Percentiles rank a stretch among this genome's conserved stretches.
Conservation (phyloP, 2,113 vertebrate species). For the Murina feae region DNA sequence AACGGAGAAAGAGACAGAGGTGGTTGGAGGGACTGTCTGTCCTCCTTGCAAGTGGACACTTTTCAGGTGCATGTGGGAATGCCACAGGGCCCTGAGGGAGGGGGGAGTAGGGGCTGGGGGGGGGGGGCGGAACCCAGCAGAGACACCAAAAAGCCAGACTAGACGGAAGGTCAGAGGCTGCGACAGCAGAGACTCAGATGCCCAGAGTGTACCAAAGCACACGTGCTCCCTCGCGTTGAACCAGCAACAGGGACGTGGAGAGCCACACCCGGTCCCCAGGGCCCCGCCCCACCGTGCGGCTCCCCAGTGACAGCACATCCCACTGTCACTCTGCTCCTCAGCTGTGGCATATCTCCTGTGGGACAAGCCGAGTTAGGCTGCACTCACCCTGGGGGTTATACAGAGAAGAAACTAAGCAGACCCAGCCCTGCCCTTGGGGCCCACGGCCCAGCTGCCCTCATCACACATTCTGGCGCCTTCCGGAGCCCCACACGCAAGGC, state of each 20-base stretch:
- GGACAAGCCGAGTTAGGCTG: neutral
- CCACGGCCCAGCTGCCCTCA: neutral
- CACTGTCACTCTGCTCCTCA: neutral
- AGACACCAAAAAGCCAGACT: neutral
- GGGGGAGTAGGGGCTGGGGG: accelerated
- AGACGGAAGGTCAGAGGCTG: neutral
- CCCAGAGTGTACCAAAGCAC: accelerated
- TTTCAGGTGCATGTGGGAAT: neutral
- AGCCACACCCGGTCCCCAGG: neutral
- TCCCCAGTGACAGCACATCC: neutral
- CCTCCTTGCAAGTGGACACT: neutral
- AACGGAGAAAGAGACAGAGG: neutral
- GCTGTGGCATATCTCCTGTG: neutral
- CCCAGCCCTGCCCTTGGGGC: accelerated
- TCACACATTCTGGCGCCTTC: neutral
- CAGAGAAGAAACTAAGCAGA: neutral
- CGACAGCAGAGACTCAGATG: neutral
- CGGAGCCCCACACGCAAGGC: neutral
- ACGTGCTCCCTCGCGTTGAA: accelerated
- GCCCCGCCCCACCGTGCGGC: no score
- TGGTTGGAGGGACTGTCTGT: neutral
- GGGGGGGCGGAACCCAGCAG: neutral
- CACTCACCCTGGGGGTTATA: accelerated
- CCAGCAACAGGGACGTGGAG: accelerated
- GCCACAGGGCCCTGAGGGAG: accelerated